phyloP scores from a whole-genome alignment of 2,888 invertebrate species.

The Pteria penguin region DNA sequence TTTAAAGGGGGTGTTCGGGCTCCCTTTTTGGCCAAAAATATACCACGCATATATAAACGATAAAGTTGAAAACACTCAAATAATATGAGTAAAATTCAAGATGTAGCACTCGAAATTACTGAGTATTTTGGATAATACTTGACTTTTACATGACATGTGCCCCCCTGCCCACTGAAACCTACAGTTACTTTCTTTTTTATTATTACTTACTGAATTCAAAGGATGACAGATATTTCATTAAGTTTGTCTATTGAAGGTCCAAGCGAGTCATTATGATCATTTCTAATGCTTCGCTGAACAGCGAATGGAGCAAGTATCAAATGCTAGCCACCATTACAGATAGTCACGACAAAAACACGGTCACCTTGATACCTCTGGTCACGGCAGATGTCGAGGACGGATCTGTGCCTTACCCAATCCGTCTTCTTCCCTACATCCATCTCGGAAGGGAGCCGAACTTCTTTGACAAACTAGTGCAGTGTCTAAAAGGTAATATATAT shows the following conservation, averaged over 20 bases:
- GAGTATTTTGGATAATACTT: too few relatives aligned
- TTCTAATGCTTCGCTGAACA: slow-evolving; percentile 20
- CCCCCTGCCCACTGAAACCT: too few relatives aligned
- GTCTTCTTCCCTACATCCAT: slow-evolving; percentile 19
- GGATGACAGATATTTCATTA: too few relatives aligned
- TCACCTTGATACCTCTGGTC: slow-evolving; percentile 20
- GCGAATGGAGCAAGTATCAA: slow-evolving; percentile 31
- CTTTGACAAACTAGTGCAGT: background rate
- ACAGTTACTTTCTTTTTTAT: too few relatives aligned
- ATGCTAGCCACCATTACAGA: slow-evolving; percentile 24
- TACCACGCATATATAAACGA: too few relatives aligned
- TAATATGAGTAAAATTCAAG: too few relatives aligned
- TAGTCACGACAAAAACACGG: background rate
- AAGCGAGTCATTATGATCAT: slow-evolving; percentile 20
- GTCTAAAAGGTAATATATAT: background rate
- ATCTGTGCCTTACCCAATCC: slow-evolving; percentile 13
- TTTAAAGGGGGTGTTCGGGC: too few relatives aligned
- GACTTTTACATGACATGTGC: too few relatives aligned
- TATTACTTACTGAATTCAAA: too few relatives aligned
- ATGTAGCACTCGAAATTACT: too few relatives aligned
- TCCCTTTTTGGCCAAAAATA: too few relatives aligned
- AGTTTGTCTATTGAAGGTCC: background rate
- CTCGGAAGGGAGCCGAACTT: background rate
- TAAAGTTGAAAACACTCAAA: too few relatives aligned
- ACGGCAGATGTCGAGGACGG: slow-evolving; percentile 9